Evolutionary conservation across 2,888 invertebrate genomes (phyloP), one percentile per base, ranked within the genome.

Genomic region (Agonopterix alstromeriana): DNA sequence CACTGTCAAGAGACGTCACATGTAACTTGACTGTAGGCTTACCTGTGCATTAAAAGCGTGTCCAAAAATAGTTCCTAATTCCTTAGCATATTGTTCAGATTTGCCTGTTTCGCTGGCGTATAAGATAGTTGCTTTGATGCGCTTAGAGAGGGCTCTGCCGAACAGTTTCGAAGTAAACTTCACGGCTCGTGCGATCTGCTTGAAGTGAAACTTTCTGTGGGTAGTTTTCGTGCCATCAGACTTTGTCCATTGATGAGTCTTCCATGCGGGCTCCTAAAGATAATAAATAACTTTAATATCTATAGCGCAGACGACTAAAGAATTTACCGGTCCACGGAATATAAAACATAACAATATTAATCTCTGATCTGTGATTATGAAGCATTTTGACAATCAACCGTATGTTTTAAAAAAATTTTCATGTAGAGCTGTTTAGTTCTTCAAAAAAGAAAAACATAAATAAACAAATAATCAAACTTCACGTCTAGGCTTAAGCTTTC

Each of bases 91-190:
- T 73, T 94, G 94, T 81, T 98, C 98, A 10, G 98, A 98, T 81
- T 96, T 97, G 56, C 98, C 98, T 0, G 98, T 98, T 85, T 98
- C 98, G 0, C 97, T 97, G 5, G 97, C 98, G 77, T 96, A 98
- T 9, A 98, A 83, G 42, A 98, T 95, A 0, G 98, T 98, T 12
- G 98, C 98, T 80, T 98, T 98, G 69, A 98, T 97, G 60, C 98
- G 91, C 61, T 96, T 93, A 4, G 97, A 97, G 59, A 98, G 90
- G 36, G 98, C 98, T 69, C 95, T 93, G 43, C 97, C 96, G 87
- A 98, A 98, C 63, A 98, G 90, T 87, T 98, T 97, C 48, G 98
- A 97, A 53, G 98, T 97, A 80, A 98, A 98, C 87, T 97, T 98
- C 54, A 98, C 98, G 50, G 98, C 98, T 65, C 96, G 92, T 45